Evolutionary conservation across 2,113 vertebrate genomes (phyloP), one percentile per base, ranked within the genome.

Genomic region (Microcebus ravelobensis): DNA sequence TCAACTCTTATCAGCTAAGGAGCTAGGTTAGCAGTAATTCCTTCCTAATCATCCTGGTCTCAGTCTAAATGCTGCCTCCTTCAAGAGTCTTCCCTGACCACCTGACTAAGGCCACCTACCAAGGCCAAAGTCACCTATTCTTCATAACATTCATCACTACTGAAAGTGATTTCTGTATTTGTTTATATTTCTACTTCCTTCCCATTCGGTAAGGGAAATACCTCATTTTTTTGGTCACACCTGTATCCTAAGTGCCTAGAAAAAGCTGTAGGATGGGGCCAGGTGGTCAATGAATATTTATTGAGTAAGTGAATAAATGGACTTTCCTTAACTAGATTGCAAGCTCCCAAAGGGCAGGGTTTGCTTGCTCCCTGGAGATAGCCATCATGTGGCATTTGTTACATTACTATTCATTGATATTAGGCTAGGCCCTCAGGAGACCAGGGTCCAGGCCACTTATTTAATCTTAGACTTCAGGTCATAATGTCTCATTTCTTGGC

Each of bases 251-350:
- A 95, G 86, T 70, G 61, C 73, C 50, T 83, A 91, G 79, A 77
- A 96, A 92, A 96, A 82, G 27, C 39, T 42, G 42, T n/a, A 96
- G 61, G 48, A 93, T 7, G 59, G 42, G 57, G 39, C 65, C 82
- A 96, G 93, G 59, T 39, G 39, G 29, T 95, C 87, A 83, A 68
- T 95, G 91, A 96, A 79, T 93, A 95, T 93, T 96, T 96, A 89
- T 20, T 45, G 87, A 94, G 67, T 95, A 67, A 91, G 87, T 96
- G 86, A 65, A 27, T 76, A 92, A 90, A 71, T 87, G 36, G 59
- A 89, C 45, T 86, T 94, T 92, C 79, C 61, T 61, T 36, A 91
- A 59, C 85, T 87, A 92, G 76, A 90, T 31, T 83, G 18, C 55
- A 91, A 55, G 36, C 55, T 96, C 90, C 95, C 79, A 86, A 59